These are phyloP conservation scores for Netelia virgata DNA, from an alignment of 2,888 invertebrate genomes.

Conservation along the genomic window DNA sequence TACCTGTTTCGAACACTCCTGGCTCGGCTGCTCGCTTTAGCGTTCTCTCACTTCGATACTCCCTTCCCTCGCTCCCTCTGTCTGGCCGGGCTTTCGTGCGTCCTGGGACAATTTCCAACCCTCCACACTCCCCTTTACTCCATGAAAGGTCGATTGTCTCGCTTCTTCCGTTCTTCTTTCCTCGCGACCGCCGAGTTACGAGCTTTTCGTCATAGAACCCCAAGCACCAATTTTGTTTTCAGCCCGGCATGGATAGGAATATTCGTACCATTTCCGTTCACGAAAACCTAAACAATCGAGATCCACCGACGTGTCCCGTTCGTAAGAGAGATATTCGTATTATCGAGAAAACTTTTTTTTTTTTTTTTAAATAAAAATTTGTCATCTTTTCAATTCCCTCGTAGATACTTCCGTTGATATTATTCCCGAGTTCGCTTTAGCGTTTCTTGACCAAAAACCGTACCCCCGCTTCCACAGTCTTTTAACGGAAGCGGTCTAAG, in stretches of 20 bases:
- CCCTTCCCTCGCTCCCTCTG: conserved; percentile 13
- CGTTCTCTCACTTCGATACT: conserved; percentile 45
- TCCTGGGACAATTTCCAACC: conserved; percentile 59
- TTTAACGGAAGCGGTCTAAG: conserved; percentile 21
- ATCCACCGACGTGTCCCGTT: too few species aligned
- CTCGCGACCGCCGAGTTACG: conserved; percentile 51
- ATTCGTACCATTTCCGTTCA: too few species aligned
- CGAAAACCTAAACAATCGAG: conserved; percentile 34
- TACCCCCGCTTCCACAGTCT: background rate
- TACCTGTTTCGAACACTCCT: conserved; percentile 78
- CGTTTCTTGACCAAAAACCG: background rate
- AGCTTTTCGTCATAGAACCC: conserved; percentile 37
- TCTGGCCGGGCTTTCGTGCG: conserved; percentile 57
- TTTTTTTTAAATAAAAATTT: background rate
- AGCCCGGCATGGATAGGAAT: conserved; percentile 52
- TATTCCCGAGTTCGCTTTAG: background rate
- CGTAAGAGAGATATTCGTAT: too few species aligned
- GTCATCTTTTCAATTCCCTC: background rate
- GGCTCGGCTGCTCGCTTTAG: conserved; percentile 46
- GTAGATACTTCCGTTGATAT: too few species aligned
- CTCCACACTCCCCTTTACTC: conserved; percentile 17
- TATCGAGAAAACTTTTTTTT: background rate
- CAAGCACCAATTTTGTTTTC: conserved; percentile 68
- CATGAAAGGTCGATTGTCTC: conserved; percentile 47
- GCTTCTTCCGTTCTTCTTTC: conserved; percentile 26